These are phyloP conservation scores for Listronotus bonariensis DNA, from an alignment of 1,140 invertebrate species.

Conservation along the genomic window DNA sequence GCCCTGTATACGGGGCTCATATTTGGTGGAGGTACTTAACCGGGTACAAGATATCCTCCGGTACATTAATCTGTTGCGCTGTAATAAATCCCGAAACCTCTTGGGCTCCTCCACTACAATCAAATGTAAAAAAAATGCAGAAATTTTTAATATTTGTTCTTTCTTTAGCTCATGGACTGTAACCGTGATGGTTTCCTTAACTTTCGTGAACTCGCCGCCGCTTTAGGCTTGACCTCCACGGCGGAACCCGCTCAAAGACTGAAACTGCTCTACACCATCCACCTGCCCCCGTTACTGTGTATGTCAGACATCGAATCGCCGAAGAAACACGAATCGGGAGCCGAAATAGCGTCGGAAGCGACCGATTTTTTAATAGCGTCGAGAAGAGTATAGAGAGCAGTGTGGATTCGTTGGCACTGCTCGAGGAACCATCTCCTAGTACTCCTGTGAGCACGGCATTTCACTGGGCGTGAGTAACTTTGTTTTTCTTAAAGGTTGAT, in stretches of 20 bases:
- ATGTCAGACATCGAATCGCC: slow-evolving; percentile 72
- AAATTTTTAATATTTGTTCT: slow-evolving; percentile 39
- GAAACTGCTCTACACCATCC: slow-evolving; percentile 83
- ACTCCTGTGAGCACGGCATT: slow-evolving; percentile 42
- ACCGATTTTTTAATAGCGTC: slow-evolving; percentile 81
- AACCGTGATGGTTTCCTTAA: slow-evolving; percentile 81
- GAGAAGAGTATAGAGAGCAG: slow-evolving; percentile 57
- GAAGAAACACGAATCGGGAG: slow-evolving; percentile 62
- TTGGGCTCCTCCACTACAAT: background rate
- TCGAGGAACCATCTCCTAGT: slow-evolving; percentile 54
- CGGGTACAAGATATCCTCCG: no score
- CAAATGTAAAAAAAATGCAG: background rate
- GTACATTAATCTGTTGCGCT: no score
- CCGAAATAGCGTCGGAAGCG: slow-evolving; percentile 87
- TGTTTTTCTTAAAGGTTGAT: background rate
- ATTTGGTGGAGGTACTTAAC: no score
- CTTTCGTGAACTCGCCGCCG: slow-evolving; percentile 77
- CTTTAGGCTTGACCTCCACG: slow-evolving; percentile 77
- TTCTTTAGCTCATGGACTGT: slow-evolving; percentile 80
- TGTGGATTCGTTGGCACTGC: slow-evolving; percentile 53
- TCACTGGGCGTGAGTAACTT: slow-evolving; percentile 55
- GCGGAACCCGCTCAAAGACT: slow-evolving; percentile 75
- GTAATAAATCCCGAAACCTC: no score
- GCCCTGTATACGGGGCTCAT: no score
- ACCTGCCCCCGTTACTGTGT: slow-evolving; percentile 83